A percentile compares a stretch with the other conserved stretches of the same genome.
phyloP scores from a whole-genome alignment of 2,888 invertebrate species.

The Caenorhabditis uteleia region DNA sequence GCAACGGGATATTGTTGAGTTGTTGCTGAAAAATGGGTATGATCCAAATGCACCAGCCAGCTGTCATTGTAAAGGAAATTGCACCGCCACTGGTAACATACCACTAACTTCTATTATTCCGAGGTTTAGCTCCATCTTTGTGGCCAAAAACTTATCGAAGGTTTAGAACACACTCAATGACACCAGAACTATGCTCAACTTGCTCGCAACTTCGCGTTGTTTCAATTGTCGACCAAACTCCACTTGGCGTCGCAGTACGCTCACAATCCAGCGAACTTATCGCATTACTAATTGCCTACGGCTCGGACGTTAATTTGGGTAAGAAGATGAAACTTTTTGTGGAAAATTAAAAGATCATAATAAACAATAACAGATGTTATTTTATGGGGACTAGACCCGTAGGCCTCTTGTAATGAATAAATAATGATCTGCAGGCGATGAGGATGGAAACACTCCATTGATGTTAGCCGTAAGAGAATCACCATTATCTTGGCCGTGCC shows the following conservation, averaged over 20 bases:
- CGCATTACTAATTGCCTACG: constrained; percentile 74
- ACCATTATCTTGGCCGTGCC: constrained; percentile 73
- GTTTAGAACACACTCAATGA: constrained; percentile 60
- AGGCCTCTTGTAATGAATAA: constrained; percentile 15
- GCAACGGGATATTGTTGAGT: constrained; percentile 71
- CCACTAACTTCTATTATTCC: constrained; percentile 65
- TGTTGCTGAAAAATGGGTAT: constrained; percentile 72
- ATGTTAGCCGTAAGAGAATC: constrained; percentile 75
- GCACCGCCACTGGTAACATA: constrained; percentile 64
- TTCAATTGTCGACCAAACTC: constrained; percentile 72
- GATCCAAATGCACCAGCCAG: constrained; percentile 75
- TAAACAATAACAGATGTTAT: not conserved
- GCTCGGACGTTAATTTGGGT: constrained; percentile 73
- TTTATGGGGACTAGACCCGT: too few species aligned
- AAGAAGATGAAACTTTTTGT: not conserved
- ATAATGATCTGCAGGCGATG: constrained; percentile 70
- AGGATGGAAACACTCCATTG: constrained; percentile 75
- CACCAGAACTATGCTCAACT: constrained; percentile 71
- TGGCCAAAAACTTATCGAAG: not conserved
- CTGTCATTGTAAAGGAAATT: constrained; percentile 68
- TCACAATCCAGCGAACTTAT: constrained; percentile 74
- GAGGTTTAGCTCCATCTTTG: constrained; percentile 29
- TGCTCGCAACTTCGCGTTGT: constrained; percentile 73
- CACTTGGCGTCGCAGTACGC: constrained; percentile 75
- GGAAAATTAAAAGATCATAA: not conserved